Percentiles rank a stretch among this genome's conserved stretches.
Conservation (phyloP, 2,888 invertebrate genomes). For the Tetragonisca angustula region DNA sequence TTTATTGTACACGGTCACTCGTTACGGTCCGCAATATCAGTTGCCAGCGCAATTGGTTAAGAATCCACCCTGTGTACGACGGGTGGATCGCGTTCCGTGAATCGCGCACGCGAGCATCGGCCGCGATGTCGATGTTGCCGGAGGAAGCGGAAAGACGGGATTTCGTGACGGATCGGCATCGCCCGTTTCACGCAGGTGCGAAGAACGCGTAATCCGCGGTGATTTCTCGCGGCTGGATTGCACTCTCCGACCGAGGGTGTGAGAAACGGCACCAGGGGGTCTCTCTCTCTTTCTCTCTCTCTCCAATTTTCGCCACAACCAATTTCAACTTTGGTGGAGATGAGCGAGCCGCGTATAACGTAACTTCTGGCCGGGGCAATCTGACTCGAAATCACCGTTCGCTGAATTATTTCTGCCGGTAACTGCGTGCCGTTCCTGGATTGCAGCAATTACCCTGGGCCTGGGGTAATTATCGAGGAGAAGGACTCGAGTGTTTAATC, state of each 20-base stretch:
- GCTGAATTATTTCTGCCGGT: conserved; percentile 81
- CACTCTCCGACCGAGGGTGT: conserved; percentile 55
- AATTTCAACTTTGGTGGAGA: conserved; percentile 81
- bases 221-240: conserved; percentile 63
- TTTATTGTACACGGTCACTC: too few relatives aligned
- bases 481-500: conserved; percentile 83
- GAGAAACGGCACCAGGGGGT: conserved; percentile 60
- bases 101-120: not conserved
- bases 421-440: conserved; percentile 81
- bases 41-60: too few relatives aligned
- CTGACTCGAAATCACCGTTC: conserved; percentile 82
- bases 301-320: conserved; percentile 76
- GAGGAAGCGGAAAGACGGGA: conserved; percentile 11
- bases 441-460: conserved; percentile 82
- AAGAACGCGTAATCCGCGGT: conserved; percentile 71
- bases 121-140: not conserved
- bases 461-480: conserved; percentile 82
- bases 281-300: conserved; percentile 39
- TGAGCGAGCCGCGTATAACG: conserved; percentile 68
- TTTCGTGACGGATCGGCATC: conserved; percentile 65
- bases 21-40: too few relatives aligned
- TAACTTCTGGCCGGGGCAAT: conserved; percentile 82
- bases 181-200: conserved; percentile 63
- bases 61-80: not conserved
- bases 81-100: not conserved